Percentiles rank a stretch among this genome's conserved stretches.
phyloP scores from a whole-genome alignment of 2,113 vertebrate species.

The Corvus hawaiiensis region DNA sequence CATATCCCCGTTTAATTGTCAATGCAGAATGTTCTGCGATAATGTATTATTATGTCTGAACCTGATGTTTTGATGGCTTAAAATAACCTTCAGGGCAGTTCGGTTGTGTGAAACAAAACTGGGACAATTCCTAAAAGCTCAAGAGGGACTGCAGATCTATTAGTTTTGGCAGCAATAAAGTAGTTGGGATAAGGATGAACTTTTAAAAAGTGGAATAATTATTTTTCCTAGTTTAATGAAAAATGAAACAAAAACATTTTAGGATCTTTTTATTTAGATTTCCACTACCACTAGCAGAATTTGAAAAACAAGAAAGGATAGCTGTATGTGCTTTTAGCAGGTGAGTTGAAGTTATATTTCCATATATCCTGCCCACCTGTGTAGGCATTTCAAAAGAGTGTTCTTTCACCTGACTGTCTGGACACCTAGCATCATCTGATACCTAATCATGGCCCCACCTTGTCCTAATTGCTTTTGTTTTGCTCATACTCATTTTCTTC shows the following conservation, averaged over 20 bases:
- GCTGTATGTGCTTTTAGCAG: not conserved
- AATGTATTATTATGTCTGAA: not conserved
- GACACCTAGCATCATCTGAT: not conserved
- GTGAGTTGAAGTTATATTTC: not conserved
- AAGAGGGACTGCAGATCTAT: not conserved
- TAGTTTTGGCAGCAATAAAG: slow-evolving; percentile 6
- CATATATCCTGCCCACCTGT: not conserved
- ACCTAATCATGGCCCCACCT: not conserved
- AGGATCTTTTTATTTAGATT: not conserved
- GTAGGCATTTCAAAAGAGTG: not conserved
- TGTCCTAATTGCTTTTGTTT: not conserved
- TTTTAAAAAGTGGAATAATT: not conserved
- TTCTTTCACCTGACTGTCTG: not conserved
- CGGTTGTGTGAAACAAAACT: not conserved
- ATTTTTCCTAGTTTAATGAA: not conserved
- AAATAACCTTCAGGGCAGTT: slow-evolving; percentile 30
- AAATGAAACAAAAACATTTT: not conserved
- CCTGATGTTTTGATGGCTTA: not conserved
- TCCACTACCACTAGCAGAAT: not conserved
- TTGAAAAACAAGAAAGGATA: not conserved
- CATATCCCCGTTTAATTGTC: not conserved
- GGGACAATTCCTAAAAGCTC: slow-evolving; percentile 34
- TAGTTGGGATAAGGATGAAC: not conserved
- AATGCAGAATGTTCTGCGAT: not conserved
- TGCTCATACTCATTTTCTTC: not conserved